Percentiles rank a stretch among this genome's conserved stretches.
Evolutionary conservation across 1,140 invertebrate species (phyloP).

Genomic region (Drosophila kikkawai): DNA sequence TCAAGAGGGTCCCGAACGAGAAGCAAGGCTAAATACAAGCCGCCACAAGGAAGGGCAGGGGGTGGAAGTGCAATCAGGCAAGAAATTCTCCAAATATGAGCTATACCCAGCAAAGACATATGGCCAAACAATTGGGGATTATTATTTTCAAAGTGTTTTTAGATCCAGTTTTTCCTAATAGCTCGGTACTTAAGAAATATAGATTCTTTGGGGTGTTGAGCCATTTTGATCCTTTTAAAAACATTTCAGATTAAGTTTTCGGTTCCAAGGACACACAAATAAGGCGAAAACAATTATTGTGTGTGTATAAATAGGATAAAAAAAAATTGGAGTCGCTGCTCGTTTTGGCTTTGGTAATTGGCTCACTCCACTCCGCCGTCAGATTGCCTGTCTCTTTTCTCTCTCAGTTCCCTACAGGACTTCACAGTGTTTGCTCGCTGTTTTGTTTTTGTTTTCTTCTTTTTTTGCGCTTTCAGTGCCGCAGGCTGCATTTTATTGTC

Average conservation of each 20-base stretch:
- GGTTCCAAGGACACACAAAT: background rate
- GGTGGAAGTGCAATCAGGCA: slow-evolving; percentile 9
- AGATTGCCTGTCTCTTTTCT: background rate
- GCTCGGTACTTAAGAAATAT: background rate
- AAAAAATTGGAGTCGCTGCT: slow-evolving; percentile 44
- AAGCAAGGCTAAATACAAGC: slow-evolving; percentile 19
- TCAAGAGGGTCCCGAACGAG: slow-evolving; percentile 16
- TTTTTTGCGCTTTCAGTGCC: slow-evolving; percentile 25
- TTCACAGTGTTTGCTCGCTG: slow-evolving; percentile 10
- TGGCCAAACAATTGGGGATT: background rate
- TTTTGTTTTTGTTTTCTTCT: slow-evolving; percentile 6
- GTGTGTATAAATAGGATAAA: slow-evolving; percentile 25
- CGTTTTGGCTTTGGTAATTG: slow-evolving; percentile 56
- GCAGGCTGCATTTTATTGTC: slow-evolving; percentile 75
- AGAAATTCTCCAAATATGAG: background rate
- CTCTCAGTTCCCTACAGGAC: background rate
- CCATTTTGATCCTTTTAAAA: background rate
- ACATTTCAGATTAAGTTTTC: background rate
- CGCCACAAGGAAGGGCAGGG: background rate
- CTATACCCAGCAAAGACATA: background rate
- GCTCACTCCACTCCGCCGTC: slow-evolving; percentile 21
- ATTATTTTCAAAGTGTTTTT: too few species aligned
- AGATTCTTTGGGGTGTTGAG: background rate
- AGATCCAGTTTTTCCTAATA: background rate
- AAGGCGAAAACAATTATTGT: slow-evolving; percentile 29